Conservation (phyloP, 2,888 invertebrate genomes). For the Synergus umbraculus region DNA sequence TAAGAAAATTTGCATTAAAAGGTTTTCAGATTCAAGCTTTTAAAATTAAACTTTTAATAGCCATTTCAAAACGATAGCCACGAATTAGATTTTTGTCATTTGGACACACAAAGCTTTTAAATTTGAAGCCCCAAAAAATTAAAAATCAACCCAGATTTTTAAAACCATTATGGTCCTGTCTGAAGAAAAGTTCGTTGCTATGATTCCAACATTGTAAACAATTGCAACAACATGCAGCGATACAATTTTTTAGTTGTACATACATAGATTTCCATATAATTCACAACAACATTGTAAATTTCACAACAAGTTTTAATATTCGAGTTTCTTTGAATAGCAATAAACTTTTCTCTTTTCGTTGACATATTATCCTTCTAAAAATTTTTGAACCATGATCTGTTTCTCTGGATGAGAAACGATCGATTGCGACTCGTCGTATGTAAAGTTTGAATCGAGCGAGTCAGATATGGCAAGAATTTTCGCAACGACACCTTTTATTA, state of each 20-base stretch:
- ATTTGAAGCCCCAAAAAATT: not conserved
- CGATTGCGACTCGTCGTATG: conserved; percentile 31
- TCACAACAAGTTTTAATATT: conserved; percentile 45
- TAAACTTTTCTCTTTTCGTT: conserved; percentile 50
- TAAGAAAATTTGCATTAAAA: not conserved
- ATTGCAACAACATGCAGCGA: conserved; percentile 1
- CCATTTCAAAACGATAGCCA: too few relatives aligned
- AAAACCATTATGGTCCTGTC: conserved; percentile 18
- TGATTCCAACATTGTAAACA: conserved; percentile 12
- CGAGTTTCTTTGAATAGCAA: conserved; percentile 47
- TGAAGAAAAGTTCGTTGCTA: conserved; percentile 29
- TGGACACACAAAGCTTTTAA: not conserved
- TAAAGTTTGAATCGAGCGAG: conserved; percentile 32
- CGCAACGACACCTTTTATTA: conserved; percentile 39
- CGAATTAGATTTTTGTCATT: too few relatives aligned
- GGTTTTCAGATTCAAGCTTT: not conserved
- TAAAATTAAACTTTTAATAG: too few relatives aligned
- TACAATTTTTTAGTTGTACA: conserved; percentile 11
- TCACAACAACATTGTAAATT: conserved; percentile 21
- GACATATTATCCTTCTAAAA: not conserved
- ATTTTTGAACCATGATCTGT: conserved; percentile 1
- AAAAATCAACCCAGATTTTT: not conserved
- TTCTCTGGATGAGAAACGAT: conserved; percentile 15
- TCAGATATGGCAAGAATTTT: conserved; percentile 33
- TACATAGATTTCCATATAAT: conserved; percentile 27